Evolutionary conservation across 2,113 vertebrate genomes (phyloP), one percentile per base, ranked within the genome.

Genomic region (Crotophaga sulcirostris): DNA sequence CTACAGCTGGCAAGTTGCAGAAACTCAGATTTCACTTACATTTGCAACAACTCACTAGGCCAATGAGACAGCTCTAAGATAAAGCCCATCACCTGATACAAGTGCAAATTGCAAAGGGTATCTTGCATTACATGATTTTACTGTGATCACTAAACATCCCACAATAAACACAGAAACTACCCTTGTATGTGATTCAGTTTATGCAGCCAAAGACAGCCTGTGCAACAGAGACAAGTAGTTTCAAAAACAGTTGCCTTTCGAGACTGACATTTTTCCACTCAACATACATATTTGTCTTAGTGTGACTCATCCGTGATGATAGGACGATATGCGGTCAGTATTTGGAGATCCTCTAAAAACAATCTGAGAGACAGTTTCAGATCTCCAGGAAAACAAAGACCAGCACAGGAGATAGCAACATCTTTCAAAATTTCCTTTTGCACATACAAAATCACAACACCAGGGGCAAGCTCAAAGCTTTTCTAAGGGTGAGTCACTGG

Each of bases 261-360:
- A 95, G 80, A 74, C 60, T 58, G 64, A 58, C 68, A 66, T 89
- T 93, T 91, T 93, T 74, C 68, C 60, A 77, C 33, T 86, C 59
- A 54, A n/a, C 10, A 7, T 34, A 55, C 19, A 17, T 56, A 63
- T 84, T 29, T 40, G n/a, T 69, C 36, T 86, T 84, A 75, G 49
- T 18, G 36, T 83, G 63, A 40, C 40, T 94, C 83, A 25, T 55
- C 72, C 1, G 9, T 45, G 52, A 78, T 26, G 56, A 66, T 55
- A 89, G 81, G 66, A n/a, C 73, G 73, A 81, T 34, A 62, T 47
- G 69, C 0, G 33, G 87, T 69, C 93, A 84, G 29, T 89, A 58
- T 82, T 67, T 59, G 42, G 25, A 87, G 38, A 89, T 34, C 69
- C 72, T 88, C 75, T 82, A 81, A 87, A 96, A 89, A 70, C 74